Percentiles rank a stretch among this genome's conserved stretches.
phyloP scores from a whole-genome alignment of 2,113 vertebrate species.

The Hymenochirus boettgeri region DNA sequence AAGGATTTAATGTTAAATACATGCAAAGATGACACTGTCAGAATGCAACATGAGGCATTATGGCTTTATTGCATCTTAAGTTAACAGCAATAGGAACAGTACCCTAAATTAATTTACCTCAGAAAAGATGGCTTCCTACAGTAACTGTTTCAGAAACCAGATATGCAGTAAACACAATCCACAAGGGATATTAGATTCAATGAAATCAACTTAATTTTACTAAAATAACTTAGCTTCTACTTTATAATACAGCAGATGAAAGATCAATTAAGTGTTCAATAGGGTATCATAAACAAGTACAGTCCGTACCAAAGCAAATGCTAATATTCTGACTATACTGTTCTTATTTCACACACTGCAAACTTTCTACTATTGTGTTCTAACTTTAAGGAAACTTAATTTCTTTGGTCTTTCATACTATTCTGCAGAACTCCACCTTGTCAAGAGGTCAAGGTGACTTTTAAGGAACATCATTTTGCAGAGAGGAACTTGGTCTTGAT shows the following conservation, averaged over 20 bases:
- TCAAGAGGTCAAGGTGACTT: too few species aligned
- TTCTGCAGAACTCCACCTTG: too few species aligned
- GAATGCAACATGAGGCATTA: too few species aligned
- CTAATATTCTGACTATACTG: not conserved
- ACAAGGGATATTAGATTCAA: not conserved
- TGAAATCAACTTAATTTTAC: not conserved
- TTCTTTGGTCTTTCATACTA: too few species aligned
- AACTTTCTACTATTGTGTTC: not conserved
- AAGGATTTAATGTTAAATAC: too few species aligned
- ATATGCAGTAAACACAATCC: not conserved
- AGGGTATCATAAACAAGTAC: not conserved
- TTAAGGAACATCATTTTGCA: too few species aligned
- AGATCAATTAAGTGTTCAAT: slow-evolving; percentile 4
- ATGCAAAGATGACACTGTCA: too few species aligned
- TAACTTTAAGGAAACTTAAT: too few species aligned
- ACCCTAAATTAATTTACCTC: too few species aligned
- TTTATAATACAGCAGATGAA: not conserved
- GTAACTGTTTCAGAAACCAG: not conserved
- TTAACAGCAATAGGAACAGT: too few species aligned
- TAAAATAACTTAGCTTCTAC: not conserved
- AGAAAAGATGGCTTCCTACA: not conserved
- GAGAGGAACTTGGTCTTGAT: too few species aligned
- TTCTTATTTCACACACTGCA: not conserved
- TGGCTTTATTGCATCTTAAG: too few species aligned
- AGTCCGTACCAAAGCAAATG: not conserved